Percentiles rank a stretch among this genome's conserved stretches.
phyloP scores from a whole-genome alignment of 2,797 vertebrate genomes.

The Protonibea diacanthus region DNA sequence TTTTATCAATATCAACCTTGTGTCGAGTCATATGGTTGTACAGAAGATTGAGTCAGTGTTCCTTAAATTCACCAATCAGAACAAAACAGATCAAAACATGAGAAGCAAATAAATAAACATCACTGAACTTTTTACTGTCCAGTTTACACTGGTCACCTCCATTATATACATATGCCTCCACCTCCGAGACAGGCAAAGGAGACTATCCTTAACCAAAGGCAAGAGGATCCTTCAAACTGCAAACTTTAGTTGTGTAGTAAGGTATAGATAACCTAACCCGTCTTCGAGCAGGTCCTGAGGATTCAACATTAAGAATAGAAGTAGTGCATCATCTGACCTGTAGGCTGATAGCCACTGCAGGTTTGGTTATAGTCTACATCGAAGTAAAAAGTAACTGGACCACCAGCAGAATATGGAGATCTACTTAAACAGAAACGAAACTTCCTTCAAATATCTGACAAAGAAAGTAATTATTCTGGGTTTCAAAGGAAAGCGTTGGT shows the following conservation, averaged over 20 bases:
- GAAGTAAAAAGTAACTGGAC: constrained; percentile 8
- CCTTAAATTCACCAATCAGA: not conserved
- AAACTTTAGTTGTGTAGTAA: not conserved
- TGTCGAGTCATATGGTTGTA: not conserved
- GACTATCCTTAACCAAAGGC: not conserved
- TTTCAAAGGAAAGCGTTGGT: constrained; percentile 6
- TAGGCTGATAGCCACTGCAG: not conserved
- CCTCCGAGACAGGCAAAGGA: not conserved
- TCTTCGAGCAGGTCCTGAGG: not conserved
- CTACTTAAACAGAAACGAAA: constrained; percentile 7
- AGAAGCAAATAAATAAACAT: not conserved
- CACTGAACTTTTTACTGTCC: not conserved
- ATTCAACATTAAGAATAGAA: not conserved
- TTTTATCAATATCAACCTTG: not conserved
- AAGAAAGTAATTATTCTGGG: not conserved
- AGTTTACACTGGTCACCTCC: not conserved
- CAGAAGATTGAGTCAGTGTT: not conserved
- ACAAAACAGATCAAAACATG: not conserved
- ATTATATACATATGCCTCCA: not conserved
- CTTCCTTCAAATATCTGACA: not conserved
- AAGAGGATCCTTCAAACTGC: not conserved
- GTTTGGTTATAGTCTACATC: not conserved
- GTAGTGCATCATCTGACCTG: not conserved
- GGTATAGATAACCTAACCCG: too few relatives aligned
- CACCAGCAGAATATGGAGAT: not conserved